Conservation (phyloP, 2,113 vertebrate species). For the Thomomys bottae region DNA sequence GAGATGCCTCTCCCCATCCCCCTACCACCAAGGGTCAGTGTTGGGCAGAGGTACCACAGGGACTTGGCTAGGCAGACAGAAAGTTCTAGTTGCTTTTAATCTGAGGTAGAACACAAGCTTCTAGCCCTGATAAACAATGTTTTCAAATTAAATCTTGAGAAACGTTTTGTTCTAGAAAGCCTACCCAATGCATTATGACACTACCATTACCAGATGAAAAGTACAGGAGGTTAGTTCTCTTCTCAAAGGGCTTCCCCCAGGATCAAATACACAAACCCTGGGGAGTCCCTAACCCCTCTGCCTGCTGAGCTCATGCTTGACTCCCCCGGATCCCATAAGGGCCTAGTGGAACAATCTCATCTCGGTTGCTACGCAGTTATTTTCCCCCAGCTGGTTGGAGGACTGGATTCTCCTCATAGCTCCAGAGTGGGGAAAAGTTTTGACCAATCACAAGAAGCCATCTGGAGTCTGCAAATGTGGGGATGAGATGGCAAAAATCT, state of each 20-base stretch:
- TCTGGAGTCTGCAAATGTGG: slow-evolving; percentile 58
- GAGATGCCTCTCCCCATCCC: neutral
- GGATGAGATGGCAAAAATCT: slow-evolving; percentile 79
- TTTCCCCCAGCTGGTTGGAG: slow-evolving; percentile 61
- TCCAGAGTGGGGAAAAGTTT: slow-evolving; percentile 62
- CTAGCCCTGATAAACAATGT: neutral
- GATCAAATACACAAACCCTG: neutral
- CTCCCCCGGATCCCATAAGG: neutral
- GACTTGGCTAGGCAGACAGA: neutral
- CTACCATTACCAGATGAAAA: neutral
- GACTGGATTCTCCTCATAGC: slow-evolving; percentile 58
- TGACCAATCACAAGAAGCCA: slow-evolving; percentile 73
- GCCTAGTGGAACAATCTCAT: neutral
- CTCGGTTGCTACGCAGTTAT: neutral
- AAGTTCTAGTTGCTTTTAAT: neutral
- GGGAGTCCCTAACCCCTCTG: neutral
- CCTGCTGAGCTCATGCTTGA: neutral
- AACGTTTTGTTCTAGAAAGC: slow-evolving; percentile 38
- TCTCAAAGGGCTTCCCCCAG: neutral
- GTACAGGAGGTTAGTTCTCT: neutral
- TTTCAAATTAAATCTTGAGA: slow-evolving; percentile 55
- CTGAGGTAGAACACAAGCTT: neutral
- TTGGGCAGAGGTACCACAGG: no score
- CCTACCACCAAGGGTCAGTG: neutral
- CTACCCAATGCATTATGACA: neutral